Evolutionary conservation across 1,140 invertebrate genomes (phyloP), one percentile per base, ranked within the genome.

Genomic region (Bemisia tabaci): DNA sequence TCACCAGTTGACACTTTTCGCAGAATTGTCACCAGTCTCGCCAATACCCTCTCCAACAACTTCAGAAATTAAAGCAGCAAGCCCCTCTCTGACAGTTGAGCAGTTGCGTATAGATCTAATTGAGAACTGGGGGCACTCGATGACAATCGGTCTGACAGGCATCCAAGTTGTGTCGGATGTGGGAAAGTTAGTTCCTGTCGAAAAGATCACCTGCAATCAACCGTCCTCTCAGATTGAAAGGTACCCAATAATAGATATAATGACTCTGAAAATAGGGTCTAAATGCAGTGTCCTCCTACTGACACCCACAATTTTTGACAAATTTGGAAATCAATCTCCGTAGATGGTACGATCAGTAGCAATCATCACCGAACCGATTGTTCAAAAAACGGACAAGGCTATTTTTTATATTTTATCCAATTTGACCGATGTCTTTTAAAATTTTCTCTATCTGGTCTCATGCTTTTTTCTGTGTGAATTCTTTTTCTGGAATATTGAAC

Each of bases 91-190:
- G 5, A 17, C 17, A 5, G 5, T 5, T 48, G 33, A 48, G 33
- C 33, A 48, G 33, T 48, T 48, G 33, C 5, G 5, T 17, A 48
- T 48, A 9, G 33, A 48, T 17, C 33, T 48, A 9, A 5, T 48
- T 17, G 33, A 48, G 17, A 70, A 67, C 26, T 72, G 70, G 69
- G 70, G 72, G 12, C 65, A 71, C 22, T 66, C 65, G 26, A 60
- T 26, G 17, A 25, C 33, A 12, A 21, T 69, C 72, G 77, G 77
- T 26, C 73, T 86, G 23, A 85, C 83, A 68, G 84, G 83, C 73
- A 68, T 81, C 62, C 76, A 81, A 73, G 73, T 82, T n/a, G 71
- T 81, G 0, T 76, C 75, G 64, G 75, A 77, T 63, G 74, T 73
- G 62, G 74, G 72, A n/a, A 60, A 68, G 24, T 59, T 67, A 24